These are phyloP conservation scores for Mesembrinibis cayennensis DNA, from an alignment of 2,113 vertebrate species.

Conservation along the genomic window DNA sequence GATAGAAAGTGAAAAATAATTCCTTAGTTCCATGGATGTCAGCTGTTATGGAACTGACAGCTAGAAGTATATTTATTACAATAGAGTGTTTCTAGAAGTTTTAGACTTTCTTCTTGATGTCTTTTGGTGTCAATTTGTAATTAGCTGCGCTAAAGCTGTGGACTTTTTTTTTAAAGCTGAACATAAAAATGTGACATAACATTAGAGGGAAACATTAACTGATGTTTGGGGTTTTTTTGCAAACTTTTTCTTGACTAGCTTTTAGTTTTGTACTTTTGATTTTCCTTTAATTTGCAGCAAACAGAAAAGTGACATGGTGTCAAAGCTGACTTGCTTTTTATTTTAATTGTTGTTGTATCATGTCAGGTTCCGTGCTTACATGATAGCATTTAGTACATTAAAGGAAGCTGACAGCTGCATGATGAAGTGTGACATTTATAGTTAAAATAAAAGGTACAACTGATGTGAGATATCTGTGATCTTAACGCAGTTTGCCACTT, in stretches of 20 bases:
- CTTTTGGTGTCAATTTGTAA: neutral
- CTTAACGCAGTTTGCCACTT: conserved; percentile 58
- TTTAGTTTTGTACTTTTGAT: neutral
- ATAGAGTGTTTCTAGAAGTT: neutral
- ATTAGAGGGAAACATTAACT: neutral
- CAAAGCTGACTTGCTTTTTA: conserved; percentile 35
- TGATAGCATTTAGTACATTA: conserved; percentile 50
- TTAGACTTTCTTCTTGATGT: neutral
- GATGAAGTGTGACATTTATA: conserved; percentile 68
- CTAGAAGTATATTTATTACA: neutral
- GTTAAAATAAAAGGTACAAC: conserved; percentile 62
- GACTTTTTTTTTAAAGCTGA: neutral
- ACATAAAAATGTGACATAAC: neutral
- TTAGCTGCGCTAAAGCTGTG: neutral
- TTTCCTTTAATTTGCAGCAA: conserved; percentile 33
- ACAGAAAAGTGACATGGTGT: neutral
- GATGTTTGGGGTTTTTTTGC: neutral
- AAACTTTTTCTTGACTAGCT: neutral
- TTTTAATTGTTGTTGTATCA: conserved; percentile 65
- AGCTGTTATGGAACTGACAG: neutral
- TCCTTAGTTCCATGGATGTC: neutral
- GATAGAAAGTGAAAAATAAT: neutral
- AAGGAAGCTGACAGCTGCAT: conserved; percentile 61
- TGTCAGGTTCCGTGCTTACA: conserved; percentile 37
- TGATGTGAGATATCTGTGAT: conserved; percentile 42